phyloP scores from a whole-genome alignment of 2,888 invertebrate genomes.

The Pecten maximus region DNA sequence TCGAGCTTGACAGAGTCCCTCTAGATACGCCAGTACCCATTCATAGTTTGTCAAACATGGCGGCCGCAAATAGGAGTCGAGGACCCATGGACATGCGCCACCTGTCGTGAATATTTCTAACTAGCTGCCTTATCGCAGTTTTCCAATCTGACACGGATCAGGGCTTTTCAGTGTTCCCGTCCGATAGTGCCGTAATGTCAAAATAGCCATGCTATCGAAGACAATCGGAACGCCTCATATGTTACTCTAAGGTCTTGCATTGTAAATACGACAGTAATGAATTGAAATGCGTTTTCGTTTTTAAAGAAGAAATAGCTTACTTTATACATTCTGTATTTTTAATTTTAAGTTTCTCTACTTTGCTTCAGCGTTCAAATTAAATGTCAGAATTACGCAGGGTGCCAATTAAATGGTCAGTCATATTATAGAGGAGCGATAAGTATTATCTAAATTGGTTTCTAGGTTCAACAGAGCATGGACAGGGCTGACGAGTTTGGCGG shows the following conservation, averaged over 20 bases:
- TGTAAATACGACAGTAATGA: background rate
- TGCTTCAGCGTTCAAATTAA: background rate
- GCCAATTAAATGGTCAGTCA: background rate
- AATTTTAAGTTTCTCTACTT: too few species aligned
- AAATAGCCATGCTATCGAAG: constrained; percentile 30
- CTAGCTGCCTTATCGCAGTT: background rate
- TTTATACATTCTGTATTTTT: background rate
- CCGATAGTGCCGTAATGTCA: constrained; percentile 35
- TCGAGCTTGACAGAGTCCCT: background rate
- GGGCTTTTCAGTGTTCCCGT: constrained; percentile 16
- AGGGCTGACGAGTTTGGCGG: background rate
- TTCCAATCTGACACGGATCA: constrained; percentile 18
- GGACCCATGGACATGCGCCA: background rate
- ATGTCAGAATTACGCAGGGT: background rate
- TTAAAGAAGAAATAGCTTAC: background rate
- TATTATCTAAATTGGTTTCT: background rate
- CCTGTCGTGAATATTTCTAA: constrained; percentile 16
- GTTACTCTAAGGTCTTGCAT: background rate
- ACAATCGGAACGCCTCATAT: constrained; percentile 31
- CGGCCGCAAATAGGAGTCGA: background rate
- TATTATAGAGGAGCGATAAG: background rate
- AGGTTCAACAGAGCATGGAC: background rate
- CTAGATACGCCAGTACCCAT: constrained; percentile 22
- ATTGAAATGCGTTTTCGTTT: background rate
- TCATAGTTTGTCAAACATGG: constrained; percentile 30